Base-by-base conservation (phyloP, 2,888 invertebrate species). In the Melinaea marsaeus region DNA sequence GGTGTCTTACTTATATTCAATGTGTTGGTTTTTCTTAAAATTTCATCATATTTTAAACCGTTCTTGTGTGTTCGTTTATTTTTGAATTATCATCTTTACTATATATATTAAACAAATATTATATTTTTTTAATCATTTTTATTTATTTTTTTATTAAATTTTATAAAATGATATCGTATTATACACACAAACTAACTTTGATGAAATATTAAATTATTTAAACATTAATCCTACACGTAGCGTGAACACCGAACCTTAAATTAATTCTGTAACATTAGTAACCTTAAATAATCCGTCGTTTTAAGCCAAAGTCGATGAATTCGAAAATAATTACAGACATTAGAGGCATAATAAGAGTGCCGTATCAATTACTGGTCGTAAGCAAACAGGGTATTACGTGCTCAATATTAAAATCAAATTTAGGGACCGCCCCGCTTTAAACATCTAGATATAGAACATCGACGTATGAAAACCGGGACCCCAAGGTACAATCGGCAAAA, bases 381-480 rank as follows among this genome's bases (percentile, higher is more conserved):
- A 81, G 86, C 86, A 85, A 87, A 86, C 85, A 80, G 80, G 80
- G 84, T 76, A 86, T 89, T 89, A 88, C 78, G 80, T 79, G 83
- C 79, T 88, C 83, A 81, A 83, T 87, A 90, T 90, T 90, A 90
- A 90, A 90, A 90, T 86, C 89, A 79, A 88, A 90, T 90, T 90
- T 86, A 88, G 87, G 84, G 65, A 72, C 81, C 81, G 77, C 79
- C 79, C 76, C 72, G 72, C 69, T 70, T 72, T 73, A 64, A 67
- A 70, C 58, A 68, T 65, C 63, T 69, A 65, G 65, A 67, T 63
- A 69, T 64, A 72, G 71, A 64, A 62, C 72, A 67, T 73, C 74
- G 74, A 78, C 76, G 74, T 78, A 74, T 75, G 74, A 73, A 74
- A 9, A 69, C 72, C 68, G 69, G 61, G 66, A 66, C 65, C 64